Evolutionary conservation across 2,888 invertebrate species (phyloP).

Genomic region (Drosophila histrio): DNA sequence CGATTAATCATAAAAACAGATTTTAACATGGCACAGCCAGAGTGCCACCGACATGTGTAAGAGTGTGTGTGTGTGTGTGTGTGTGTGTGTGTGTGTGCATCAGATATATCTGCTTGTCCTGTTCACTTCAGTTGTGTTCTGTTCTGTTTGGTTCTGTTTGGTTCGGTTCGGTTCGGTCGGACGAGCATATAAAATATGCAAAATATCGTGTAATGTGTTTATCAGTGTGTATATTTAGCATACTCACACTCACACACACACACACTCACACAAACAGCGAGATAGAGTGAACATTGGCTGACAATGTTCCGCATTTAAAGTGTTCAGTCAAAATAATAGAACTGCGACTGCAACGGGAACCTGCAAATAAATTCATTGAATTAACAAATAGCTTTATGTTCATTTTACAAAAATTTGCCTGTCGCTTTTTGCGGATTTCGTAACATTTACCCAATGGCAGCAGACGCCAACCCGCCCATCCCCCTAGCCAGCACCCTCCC

Average conservation of each 20-base stretch:
- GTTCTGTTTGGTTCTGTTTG: slow-evolving; percentile 5
- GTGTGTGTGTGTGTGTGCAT: slow-evolving; percentile 4
- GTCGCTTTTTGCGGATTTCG: slow-evolving; percentile 39
- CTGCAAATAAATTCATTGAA: slow-evolving; percentile 65
- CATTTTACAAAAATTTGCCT: slow-evolving; percentile 44
- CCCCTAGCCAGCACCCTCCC: not conserved
- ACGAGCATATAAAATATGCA: slow-evolving; percentile 66
- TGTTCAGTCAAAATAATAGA: slow-evolving; percentile 22
- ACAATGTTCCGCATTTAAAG: slow-evolving; percentile 37
- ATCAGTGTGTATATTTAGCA: slow-evolving; percentile 63
- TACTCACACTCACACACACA: not conserved
- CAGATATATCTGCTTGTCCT: slow-evolving; percentile 19
- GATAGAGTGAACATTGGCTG: slow-evolving; percentile 32
- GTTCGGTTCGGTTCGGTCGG: slow-evolving; percentile 4
- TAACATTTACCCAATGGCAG: slow-evolving; percentile 31
- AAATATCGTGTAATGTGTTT: slow-evolving; percentile 77
- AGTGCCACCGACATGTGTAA: slow-evolving; percentile 14
- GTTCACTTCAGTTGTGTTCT: slow-evolving; percentile 6
- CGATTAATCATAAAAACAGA: slow-evolving; percentile 76
- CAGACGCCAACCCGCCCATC: not conserved
- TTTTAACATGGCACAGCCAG: slow-evolving; percentile 54
- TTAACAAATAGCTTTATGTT: slow-evolving; percentile 73
- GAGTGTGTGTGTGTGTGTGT: not conserved
- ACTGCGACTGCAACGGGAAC: slow-evolving; percentile 3
- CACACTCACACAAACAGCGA: not conserved